Evolutionary conservation across 2,888 invertebrate genomes (phyloP).

Genomic region (Lasioglossum pauxillum): DNA sequence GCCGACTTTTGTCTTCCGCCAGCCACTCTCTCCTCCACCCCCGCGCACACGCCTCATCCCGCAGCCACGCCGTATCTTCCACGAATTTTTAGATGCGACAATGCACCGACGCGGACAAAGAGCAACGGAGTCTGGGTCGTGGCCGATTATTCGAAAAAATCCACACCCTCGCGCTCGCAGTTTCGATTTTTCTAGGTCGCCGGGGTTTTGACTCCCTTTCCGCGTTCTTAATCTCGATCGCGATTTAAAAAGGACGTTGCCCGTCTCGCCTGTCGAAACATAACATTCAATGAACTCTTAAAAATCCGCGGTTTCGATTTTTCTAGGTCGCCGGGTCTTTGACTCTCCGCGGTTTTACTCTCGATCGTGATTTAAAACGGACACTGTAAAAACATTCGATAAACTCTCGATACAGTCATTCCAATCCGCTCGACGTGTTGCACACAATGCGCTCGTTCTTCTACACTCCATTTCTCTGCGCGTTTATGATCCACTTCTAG

Average conservation of each 20-base stretch:
- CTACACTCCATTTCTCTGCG: not conserved
- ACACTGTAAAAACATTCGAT: not conserved
- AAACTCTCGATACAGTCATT: not conserved
- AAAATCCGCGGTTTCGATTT: not conserved
- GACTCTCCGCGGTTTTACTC: not conserved
- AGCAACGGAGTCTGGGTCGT: constrained; percentile 46
- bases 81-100: constrained; percentile 57
- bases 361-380: too few relatives aligned
- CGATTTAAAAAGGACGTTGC: too few relatives aligned
- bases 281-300: too few relatives aligned
- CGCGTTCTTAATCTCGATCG: too few relatives aligned
- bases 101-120: constrained; percentile 45
- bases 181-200: constrained; percentile 8
- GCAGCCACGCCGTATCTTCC: constrained; percentile 47
- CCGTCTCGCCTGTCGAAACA: too few relatives aligned
- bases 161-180: not conserved
- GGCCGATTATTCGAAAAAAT: constrained; percentile 52
- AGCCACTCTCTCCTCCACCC: constrained; percentile 17
- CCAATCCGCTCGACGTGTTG: not conserved
- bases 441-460: constrained; percentile 41
- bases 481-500: constrained; percentile 38
- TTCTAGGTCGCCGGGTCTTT: not conserved
- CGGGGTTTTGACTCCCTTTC: not conserved
- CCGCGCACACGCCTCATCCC: constrained; percentile 27
- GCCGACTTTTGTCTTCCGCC: constrained; percentile 58